Evolutionary conservation across 2,113 vertebrate genomes (phyloP).

Genomic region (Maylandia zebra): DNA sequence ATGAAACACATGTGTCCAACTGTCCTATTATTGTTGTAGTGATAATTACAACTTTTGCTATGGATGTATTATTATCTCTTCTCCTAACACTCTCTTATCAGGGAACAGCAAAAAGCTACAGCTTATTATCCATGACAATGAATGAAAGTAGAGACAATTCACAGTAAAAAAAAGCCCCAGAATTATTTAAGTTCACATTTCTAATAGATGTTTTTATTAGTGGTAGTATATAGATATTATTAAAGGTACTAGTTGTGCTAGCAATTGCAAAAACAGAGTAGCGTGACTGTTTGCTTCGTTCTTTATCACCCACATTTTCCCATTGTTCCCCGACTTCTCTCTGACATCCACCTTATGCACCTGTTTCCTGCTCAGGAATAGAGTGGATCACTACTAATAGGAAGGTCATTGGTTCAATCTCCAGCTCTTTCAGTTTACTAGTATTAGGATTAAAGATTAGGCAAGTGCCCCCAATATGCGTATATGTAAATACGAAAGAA

Average conservation of each 20-base stretch:
- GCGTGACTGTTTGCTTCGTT: accelerated
- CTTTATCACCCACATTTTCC: not conserved
- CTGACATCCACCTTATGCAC: not conserved
- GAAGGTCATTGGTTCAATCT: not conserved
- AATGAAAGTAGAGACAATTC: not conserved
- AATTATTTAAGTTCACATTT: not conserved
- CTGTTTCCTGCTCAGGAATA: not conserved
- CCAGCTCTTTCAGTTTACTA: not conserved
- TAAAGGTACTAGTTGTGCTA: not conserved
- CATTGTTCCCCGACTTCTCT: not conserved
- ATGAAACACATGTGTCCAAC: not conserved
- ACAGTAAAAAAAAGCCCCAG: not conserved
- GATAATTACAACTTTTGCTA: not conserved
- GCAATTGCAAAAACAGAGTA: not conserved
- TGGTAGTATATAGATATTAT: not conserved
- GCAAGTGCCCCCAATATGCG: accelerated
- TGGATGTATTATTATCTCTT: not conserved
- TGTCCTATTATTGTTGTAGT: not conserved
- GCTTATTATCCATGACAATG: not conserved
- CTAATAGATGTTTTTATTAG: not conserved
- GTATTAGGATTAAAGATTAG: not conserved
- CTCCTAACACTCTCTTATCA: not conserved
- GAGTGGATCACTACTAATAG: not conserved
- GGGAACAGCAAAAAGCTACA: not conserved
- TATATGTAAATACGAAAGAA: not conserved